Base-by-base conservation (phyloP, 2,888 invertebrate genomes). In the Drosophila cognata region DNA sequence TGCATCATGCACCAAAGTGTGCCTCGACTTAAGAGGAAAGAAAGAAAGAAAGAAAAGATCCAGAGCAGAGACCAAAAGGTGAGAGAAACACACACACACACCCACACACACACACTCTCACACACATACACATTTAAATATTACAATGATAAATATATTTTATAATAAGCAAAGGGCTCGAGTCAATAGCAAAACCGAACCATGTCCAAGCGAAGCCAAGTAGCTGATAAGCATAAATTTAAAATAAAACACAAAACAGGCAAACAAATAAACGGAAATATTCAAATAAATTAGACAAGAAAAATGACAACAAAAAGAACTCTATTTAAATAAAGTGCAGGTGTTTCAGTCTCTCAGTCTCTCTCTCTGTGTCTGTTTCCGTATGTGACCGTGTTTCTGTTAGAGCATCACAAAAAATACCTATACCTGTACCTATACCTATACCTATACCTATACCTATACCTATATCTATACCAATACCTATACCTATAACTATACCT, bases 111-210 rank as follows among this genome's bases (percentile, higher is more conserved):
- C 29, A 43, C 35, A 65, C 56, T 50, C 29, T 52, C 33, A 36
- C 52, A 53, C 62, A 70, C 52, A 69, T 33, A 60, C 53, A 69
- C 56, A 74, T 79, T 78, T 82, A 67, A 78, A 80, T 82, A 82
- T 75, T 61, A 69, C 78, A 82, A 85, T 88, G 73, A 86, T 78
- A 77, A 74, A 81, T 83, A 85, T 88, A 84, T 79, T 82, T 89
- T 74, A 89, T 74, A 83, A 81, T 74, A 74, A 66, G 66, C 68
- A 73, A 71, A 68, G 59, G 48, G 31, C 53, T 61, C 48, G 69
- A 61, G 46, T 46, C 66, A 48, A 53, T 61, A 33, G 43, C 53
- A 36, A 63, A 55, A 28, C 33, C 16, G 58, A 55, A 36, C 16
- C 55, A 51, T 74, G 28, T 41, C 25, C 29, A 71, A 38, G 18